Evolutionary conservation across 2,113 vertebrate species (phyloP), one percentile per base, ranked within the genome.

Genomic region (Lasiurus borealis): DNA sequence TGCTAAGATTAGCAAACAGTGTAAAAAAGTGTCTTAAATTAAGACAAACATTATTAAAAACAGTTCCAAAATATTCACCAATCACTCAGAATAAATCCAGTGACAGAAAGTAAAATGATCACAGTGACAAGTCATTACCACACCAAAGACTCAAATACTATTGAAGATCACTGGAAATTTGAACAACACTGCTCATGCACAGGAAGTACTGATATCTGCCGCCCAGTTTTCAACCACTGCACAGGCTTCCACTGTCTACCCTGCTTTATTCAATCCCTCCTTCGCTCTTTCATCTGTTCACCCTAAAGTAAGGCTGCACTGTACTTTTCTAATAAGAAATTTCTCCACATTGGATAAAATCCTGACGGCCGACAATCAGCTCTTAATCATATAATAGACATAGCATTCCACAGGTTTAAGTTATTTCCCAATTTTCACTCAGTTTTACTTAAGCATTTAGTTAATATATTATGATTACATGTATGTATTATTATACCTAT

Each of bases 391-490:
- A 72, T 23, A 40, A 88, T 0, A 57, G n/a, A 72, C 5, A 18
- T 6, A 91, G 48, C 64, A 91, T 80, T 92, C 66, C 59, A 76
- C 3, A 23, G n/a, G 82, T 40, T 96, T 81, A 66, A 95, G 73
- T 73, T 66, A 86, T 29, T 52, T 89, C 93, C 71, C 46, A 69
- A 75, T 31, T 91, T 83, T 66, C 21, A 93, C 11, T 96, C 59
- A 31, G n/a, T 95, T 94, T 81, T 82, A 57, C 40, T 69, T 86
- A 89, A 64, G 25, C 40, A 94, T 62, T 75, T 88, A 92, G 73
- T 76, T 64, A 88, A 31, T 52, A 9, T 46, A 80, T 57, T 88
- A 50, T 44, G 36, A 95, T 27, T 68, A 90, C 3, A 93, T 21
- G 21, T 80, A 48, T 29, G 21, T 91, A 44, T 21, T 75, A 82